Base-by-base conservation (phyloP, 2,113 vertebrate genomes). In the Bungarus multicinctus region DNA sequence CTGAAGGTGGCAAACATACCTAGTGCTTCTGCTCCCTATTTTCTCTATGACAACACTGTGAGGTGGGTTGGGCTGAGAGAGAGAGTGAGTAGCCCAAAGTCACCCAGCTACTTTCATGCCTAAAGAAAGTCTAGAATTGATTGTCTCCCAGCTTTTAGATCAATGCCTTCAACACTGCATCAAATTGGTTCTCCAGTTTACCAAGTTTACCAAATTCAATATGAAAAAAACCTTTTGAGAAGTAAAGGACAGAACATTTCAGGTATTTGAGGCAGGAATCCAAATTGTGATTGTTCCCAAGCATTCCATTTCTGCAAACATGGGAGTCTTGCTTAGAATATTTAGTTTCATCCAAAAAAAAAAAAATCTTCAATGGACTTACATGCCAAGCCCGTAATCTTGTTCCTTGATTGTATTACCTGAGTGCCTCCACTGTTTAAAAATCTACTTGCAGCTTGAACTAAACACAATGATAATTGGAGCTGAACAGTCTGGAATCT, bases 381-480 rank as follows among this genome's bases (percentile, higher is more conserved):
- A 58, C 85, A 64, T 90, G 64, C 87, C 52, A 89, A 85, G 45
- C 64, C 52, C 92, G 85, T 57, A 43, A 45, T n/a, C 45, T 45
- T 91, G 30, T 87, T 43, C n/a, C 27, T 90, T 87, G 45, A 45
- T 34, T 54, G 27, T 39, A 23, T n/a, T 53, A 53, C 30, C 43
- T 50, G 52, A 58, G 20, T 39, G 43, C 60, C 50, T 89, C 89
- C 90, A 6, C n/a, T 94, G 92, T 74, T 64, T 93, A 94, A 93
- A 95, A 89, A 45, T 88, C 88, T 93, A 54, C 34, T 0, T 0
- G 74, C 0, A 0, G 60, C 22, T 52, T 89, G 53, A 58, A 86
- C 45, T 60, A 55, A 55, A 58, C 22, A 81, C 74, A 85, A 95
- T 22, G 52, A 85, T 95, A 52, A 95, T 81, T 43, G 92, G 96